phyloP scores from a whole-genome alignment of 2,113 vertebrate species.

The Sebastes fasciatus region DNA sequence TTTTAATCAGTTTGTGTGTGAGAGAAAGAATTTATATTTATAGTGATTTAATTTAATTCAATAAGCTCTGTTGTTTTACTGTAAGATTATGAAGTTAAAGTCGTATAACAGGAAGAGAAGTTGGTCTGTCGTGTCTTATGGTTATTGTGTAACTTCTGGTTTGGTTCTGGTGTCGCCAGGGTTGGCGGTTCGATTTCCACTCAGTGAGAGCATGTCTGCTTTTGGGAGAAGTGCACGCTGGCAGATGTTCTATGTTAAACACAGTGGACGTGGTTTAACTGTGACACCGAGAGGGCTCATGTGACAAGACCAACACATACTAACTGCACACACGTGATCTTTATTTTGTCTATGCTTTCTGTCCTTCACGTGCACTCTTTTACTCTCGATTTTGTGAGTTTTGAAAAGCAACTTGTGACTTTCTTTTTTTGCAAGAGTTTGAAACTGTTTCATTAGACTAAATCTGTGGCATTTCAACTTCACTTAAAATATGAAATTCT shows the following conservation, averaged over 20 bases:
- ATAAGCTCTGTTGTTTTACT: too few species aligned
- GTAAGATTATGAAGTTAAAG: too few species aligned
- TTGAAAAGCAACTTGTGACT: neutral
- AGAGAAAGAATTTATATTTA: too few species aligned
- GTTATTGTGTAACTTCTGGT: neutral
- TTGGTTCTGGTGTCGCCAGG: neutral
- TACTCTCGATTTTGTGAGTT: neutral
- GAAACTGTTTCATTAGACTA: neutral
- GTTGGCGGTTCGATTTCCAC: neutral
- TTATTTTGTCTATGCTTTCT: neutral
- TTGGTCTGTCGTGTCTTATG: too few species aligned
- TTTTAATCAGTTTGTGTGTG: too few species aligned
- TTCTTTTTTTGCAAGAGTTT: neutral
- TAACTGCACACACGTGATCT: neutral
- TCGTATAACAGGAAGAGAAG: neutral
- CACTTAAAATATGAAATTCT: neutral
- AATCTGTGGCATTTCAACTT: slow-evolving; percentile 5
- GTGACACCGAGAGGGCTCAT: slow-evolving; percentile 32
- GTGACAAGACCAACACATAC: slow-evolving; percentile 15
- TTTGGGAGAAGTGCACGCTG: slow-evolving; percentile 12
- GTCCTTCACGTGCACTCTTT: neutral
- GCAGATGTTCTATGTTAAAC: slow-evolving; percentile 54
- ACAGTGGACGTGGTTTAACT: slow-evolving; percentile 31
- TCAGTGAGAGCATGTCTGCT: neutral
- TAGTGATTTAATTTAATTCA: too few species aligned